These are phyloP conservation scores for Cervus canadensis DNA, from an alignment of 2,113 vertebrate species.

Conservation along the genomic window DNA sequence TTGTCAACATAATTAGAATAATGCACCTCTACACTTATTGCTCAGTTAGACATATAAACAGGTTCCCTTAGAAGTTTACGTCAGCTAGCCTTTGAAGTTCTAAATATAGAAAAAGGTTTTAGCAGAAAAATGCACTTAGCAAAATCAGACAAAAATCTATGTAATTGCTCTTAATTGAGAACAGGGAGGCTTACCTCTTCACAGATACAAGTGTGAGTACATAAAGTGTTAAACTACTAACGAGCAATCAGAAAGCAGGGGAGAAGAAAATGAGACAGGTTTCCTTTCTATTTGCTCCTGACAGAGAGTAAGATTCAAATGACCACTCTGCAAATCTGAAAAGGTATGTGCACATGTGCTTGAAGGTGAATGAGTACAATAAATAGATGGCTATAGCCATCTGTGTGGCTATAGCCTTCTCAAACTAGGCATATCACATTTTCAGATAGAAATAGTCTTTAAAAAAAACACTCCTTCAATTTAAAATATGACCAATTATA, in stretches of 20 bases:
- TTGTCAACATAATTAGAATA: constrained; percentile 59
- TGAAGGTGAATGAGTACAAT: not conserved
- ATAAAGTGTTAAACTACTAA: not conserved
- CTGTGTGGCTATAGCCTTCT: not conserved
- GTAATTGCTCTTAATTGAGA: constrained; percentile 24
- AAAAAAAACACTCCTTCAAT: not conserved
- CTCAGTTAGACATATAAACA: constrained; percentile 25
- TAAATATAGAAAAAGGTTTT: constrained; percentile 36
- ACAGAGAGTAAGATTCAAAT: not conserved
- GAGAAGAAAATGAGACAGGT: constrained; percentile 1
- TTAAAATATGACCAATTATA: not conserved
- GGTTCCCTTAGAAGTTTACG: constrained; percentile 25
- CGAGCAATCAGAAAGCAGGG: not conserved
- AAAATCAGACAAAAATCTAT: constrained; percentile 50
- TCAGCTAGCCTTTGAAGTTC: constrained; percentile 19
- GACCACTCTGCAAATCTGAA: not conserved
- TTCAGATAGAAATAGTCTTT: not conserved
- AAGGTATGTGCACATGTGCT: not conserved
- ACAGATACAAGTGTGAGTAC: not conserved
- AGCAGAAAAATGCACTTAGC: constrained; percentile 34
- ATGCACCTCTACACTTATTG: constrained; percentile 7
- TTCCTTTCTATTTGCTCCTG: not conserved
- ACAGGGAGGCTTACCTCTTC: not conserved
- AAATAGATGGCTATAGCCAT: not conserved
- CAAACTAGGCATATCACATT: not conserved